Percentiles rank a stretch among this genome's conserved stretches.
These are phyloP conservation scores for Neocrepidodera transversa DNA, from an alignment of 2,888 invertebrate species.

Conservation along the genomic window DNA sequence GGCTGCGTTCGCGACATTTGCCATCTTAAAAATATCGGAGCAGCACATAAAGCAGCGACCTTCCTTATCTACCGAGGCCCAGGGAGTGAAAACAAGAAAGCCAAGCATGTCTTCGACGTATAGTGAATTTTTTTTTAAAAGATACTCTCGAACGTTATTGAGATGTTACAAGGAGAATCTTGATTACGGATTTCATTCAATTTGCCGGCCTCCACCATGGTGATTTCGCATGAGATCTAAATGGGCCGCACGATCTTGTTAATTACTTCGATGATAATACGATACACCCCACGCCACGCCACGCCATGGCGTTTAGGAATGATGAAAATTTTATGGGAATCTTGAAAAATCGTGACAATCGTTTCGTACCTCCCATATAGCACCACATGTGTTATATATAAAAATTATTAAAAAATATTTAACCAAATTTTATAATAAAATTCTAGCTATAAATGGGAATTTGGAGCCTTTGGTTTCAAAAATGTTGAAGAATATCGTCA, in stretches of 20 bases:
- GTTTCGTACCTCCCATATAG: conserved; percentile 14
- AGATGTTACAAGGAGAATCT: conserved; percentile 53
- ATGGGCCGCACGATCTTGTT: conserved; percentile 55
- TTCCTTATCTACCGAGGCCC: conserved; percentile 41
- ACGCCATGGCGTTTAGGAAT: conserved; percentile 31
- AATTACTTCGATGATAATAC: conserved; percentile 53
- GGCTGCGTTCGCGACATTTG: conserved; percentile 47
- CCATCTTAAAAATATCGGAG: conserved; percentile 45
- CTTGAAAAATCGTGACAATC: conserved; percentile 51
- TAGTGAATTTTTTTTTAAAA: conserved; percentile 38
- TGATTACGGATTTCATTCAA: conserved; percentile 53
- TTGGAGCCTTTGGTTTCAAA: no score
- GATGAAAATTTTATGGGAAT: conserved; percentile 52
- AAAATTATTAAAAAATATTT: background rate
- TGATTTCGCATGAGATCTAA: conserved; percentile 53
- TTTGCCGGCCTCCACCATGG: conserved; percentile 52
- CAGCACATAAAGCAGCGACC: conserved; percentile 43
- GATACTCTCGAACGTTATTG: conserved; percentile 47
- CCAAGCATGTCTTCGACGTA: conserved; percentile 42
- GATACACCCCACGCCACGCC: conserved; percentile 44
- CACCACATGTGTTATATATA: background rate
- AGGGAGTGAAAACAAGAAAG: conserved; percentile 43
- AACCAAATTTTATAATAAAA: no score
- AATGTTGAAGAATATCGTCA: no score
- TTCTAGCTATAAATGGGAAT: no score